These are phyloP conservation scores for Gymnoscopelus braueri DNA, from an alignment of 2,797 vertebrate species.

Conservation along the genomic window DNA sequence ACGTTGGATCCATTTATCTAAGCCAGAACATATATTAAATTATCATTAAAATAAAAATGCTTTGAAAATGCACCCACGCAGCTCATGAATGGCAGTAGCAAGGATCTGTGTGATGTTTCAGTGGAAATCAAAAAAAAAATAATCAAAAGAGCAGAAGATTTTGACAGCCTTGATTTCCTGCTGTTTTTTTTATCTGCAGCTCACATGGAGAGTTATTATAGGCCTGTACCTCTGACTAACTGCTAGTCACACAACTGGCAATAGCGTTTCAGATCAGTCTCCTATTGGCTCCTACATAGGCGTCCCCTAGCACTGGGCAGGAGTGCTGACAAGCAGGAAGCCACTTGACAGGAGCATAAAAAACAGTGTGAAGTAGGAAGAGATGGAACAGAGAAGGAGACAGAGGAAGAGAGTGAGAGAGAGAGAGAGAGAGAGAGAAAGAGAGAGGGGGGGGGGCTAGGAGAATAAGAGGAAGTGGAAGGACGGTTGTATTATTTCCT, in stretches of 20 bases:
- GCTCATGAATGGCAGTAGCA: no score
- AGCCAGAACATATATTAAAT: no score
- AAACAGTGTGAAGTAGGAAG: slow-evolving; percentile 12
- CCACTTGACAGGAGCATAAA: slow-evolving; percentile 44
- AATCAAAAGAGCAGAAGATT: slow-evolving; percentile 31
- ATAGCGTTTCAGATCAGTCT: slow-evolving; percentile 48
- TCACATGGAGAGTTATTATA: slow-evolving; percentile 51
- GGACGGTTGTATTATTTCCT: slow-evolving; percentile 24
- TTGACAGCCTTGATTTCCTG: slow-evolving; percentile 54
- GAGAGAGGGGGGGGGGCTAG: neutral
- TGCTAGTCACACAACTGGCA: slow-evolving; percentile 33
- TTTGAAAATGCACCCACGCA: neutral
- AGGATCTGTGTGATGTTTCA: slow-evolving; percentile 16
- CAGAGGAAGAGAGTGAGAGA: slow-evolving; percentile 2
- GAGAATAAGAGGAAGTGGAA: slow-evolving; percentile 4
- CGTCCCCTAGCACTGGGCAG: slow-evolving; percentile 27
- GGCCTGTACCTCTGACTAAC: slow-evolving; percentile 21
- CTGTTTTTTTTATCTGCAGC: slow-evolving; percentile 49
- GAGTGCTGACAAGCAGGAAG: slow-evolving; percentile 35
- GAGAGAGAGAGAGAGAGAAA: neutral
- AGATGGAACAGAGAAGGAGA: neutral
- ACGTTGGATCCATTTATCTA: no score
- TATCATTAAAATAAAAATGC: no score
- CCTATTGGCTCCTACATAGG: slow-evolving; percentile 53
- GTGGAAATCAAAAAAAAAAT: slow-evolving; percentile 43